Percentiles rank a stretch among this genome's conserved stretches.
Evolutionary conservation across 2,888 invertebrate species (phyloP).

Genomic region (Andricus curvator): DNA sequence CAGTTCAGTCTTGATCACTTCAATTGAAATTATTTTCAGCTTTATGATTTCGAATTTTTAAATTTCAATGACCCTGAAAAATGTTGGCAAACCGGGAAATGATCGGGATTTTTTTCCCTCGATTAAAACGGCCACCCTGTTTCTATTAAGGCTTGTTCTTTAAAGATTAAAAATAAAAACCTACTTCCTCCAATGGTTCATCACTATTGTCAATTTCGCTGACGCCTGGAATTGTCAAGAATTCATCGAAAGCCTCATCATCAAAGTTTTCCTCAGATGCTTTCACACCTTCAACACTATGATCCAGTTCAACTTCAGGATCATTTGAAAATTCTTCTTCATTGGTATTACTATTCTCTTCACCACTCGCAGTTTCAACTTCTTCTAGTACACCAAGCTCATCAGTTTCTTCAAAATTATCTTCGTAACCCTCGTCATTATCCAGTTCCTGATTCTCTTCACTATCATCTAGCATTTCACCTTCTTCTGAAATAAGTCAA

Average conservation of each 20-base stretch:
- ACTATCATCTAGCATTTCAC: slow-evolving; percentile 61
- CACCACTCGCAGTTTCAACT: slow-evolving; percentile 53
- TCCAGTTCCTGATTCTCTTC: slow-evolving; percentile 54
- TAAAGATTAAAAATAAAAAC: slow-evolving; percentile 47
- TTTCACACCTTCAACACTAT: slow-evolving; percentile 42
- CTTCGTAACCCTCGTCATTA: slow-evolving; percentile 54
- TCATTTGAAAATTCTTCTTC: slow-evolving; percentile 45
- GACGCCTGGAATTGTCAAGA: slow-evolving; percentile 64
- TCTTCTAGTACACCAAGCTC: slow-evolving; percentile 53
- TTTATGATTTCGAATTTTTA: no score
- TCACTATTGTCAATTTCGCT: slow-evolving; percentile 69
- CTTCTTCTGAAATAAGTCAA: slow-evolving; percentile 53
- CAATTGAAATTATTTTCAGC: no score
- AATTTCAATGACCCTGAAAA: no score
- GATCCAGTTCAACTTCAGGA: slow-evolving; percentile 44
- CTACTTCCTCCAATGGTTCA: slow-evolving; percentile 75
- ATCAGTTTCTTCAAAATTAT: slow-evolving; percentile 66
- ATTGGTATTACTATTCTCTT: slow-evolving; percentile 47
- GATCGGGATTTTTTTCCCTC: no score
- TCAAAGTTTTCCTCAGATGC: slow-evolving; percentile 47
- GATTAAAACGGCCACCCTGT: no score
- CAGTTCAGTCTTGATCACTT: no score
- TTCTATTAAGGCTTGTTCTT: neutral
- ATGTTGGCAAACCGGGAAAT: no score
- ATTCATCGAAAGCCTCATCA: slow-evolving; percentile 63